Base-by-base conservation (phyloP, 2,797 vertebrate species). In the Apogon talboti region DNA sequence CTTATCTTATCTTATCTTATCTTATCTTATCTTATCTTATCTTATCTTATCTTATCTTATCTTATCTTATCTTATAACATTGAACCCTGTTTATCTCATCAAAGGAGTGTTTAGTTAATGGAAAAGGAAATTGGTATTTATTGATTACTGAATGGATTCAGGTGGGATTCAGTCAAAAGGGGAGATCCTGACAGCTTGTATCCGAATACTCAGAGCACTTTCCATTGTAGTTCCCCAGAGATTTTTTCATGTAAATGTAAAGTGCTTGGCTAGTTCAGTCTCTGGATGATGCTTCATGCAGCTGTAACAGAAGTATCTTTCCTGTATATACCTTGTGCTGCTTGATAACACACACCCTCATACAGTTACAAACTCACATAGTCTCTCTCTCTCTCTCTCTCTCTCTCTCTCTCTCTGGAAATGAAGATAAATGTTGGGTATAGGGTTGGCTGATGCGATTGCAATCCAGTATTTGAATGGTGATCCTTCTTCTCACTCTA, bases 211-310 rank as follows among this genome's bases (percentile, higher is more conserved):
- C 38, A 8, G 33, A 80, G 48, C 63, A 71, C 66, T 69, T 71
- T 73, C 19, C 49, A n/a, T 3, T 43, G 33, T 11, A 3, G 18
- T 24, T 58, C 67, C 65, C 65, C 12, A n/a, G 72, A 62, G 79
- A 78, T 71, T 64, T 61, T 77, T 78, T 19, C 18, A 45, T 66
- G 58, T 53, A 64, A 58, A 67, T 66, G 13, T 16, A 49, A 79
- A 80, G 72, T 74, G 64, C 58, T 73, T 16, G 9, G 47, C 14
- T 38, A 16, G 35, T 51, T 72, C 49, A 61, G 21, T 45, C 42
- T 33, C 41, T 69, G 66, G 54, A 60, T 65, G 0, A 7, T 71
- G 66, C 65, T 53, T 45, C 12, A 14, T 21, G 16, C 15, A 24
- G 42, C 44, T 37, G 41, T 57, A 49, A 67, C 70, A 40, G 42